phyloP scores from a whole-genome alignment of 1,140 invertebrate genomes.

The Lucilia sericata region DNA sequence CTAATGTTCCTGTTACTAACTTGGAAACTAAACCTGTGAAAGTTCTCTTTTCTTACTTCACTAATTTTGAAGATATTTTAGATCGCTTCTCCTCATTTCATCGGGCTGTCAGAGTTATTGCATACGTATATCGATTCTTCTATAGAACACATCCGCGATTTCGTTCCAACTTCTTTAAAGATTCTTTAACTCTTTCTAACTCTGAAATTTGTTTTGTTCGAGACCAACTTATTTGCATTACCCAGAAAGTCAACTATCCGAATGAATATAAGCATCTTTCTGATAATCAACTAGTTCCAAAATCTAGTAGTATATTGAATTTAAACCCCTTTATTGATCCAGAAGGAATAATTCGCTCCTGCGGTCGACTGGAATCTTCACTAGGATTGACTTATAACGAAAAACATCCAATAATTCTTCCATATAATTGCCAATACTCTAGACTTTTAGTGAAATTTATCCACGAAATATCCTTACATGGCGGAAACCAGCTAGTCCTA shows the following conservation, averaged over 20 bases:
- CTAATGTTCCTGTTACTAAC: no score
- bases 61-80: not conserved
- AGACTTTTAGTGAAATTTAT: not conserved
- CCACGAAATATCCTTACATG: not conserved
- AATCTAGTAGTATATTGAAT: not conserved
- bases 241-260: not conserved
- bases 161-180: not conserved
- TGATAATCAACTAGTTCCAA: not conserved
- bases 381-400: not conserved
- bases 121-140: not conserved
- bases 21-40: no score
- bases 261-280: constrained; percentile 2
- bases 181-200: not conserved
- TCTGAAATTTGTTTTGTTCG: not conserved
- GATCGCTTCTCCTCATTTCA: not conserved
- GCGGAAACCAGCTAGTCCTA: not conserved
- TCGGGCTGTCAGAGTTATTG: not conserved
- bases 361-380: not conserved
- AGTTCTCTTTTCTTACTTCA: no score
- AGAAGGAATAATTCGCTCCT: not conserved
- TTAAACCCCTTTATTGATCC: not conserved
- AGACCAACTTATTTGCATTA: not conserved
- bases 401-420: not conserved
- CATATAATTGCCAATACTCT: not conserved
- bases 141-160: not conserved